Base-by-base conservation (phyloP, 2,888 invertebrate species). In the Trichopria drosophilae region DNA sequence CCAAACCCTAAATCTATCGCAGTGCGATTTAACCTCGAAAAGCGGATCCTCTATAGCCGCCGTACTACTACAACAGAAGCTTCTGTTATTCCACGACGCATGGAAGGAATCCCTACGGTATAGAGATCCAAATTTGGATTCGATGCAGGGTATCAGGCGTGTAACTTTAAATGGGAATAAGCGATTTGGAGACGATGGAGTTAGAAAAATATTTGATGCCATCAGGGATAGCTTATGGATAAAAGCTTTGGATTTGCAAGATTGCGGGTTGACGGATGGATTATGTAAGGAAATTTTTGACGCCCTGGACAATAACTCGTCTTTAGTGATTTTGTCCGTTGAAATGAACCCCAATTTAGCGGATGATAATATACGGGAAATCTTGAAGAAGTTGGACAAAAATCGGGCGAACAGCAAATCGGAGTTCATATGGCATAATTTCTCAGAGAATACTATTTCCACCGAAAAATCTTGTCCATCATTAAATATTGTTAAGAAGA, bases 81-180 rank as follows among this genome's bases (percentile, higher is more conserved):
- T 86, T 47, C 79, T 83, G 49, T 81, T 90, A 44, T 89, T 86
- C 68, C 86, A 87, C 58, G 88, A 90, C 67, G 86, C 87, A 53
- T 91, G 90, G 90, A 84, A 87, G 56, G 85, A 86, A 61, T 88
- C 89, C 6, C 71, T 91, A 44, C 81, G 90, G n/a, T 90, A 89
- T 68, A 81, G 86, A 12, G 79, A 85, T 36, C 87, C 90, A 0
- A 83, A 88, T 61, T 74, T 86, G n/a, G 84, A 85, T 52, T 75
- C 81, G 0, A 87, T 89, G 83, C 81, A 84, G 0, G 90, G 90
- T 0, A 73, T 90, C 15, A 82, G 87, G 37, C 78, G 85, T 29
- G 78, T 91, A 51, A 81, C 84, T 0, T 66, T 90, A 15, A 87
- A 88, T 63, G 81, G 81, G 23, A 90, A 90, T 0, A 1, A 26